Base-by-base conservation (phyloP, 2,888 invertebrate genomes). In the Euproctis similis region DNA sequence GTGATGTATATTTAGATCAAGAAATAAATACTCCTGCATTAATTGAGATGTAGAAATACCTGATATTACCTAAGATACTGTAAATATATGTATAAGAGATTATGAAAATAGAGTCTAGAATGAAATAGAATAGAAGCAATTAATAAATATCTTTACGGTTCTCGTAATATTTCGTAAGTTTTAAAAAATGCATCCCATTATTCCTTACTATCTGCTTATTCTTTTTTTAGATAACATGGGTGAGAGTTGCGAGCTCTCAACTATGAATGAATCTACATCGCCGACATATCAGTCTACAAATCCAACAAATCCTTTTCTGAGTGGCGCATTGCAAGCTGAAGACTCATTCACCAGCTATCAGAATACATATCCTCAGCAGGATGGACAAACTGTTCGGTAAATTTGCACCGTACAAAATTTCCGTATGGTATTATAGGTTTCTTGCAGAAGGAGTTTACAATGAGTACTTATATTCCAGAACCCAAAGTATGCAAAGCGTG, bases 401-500 rank as follows among this genome's bases (percentile, higher is more conserved):
- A 19, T 17, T 4, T n/a, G 4, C 4, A 19, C n/a, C 6, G 3
- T 14, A 14, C 14, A 3, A 14, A 14, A 14, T 14, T 14, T n/a
- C n/a, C n/a, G n/a, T n/a, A n/a, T n/a, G n/a, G n/a, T n/a, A n/a
- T n/a, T n/a, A n/a, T n/a, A n/a, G n/a, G n/a, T n/a, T n/a, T n/a
- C n/a, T n/a, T n/a, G n/a, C n/a, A n/a, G n/a, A n/a, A n/a, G n/a
- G n/a, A n/a, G n/a, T n/a, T n/a, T n/a, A n/a, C n/a, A n/a, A n/a
- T n/a, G n/a, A n/a, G n/a, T n/a, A 1, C 3, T 4, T 6, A 12
- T 24, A 3, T 18, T 68, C 36, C 71, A 78, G 85, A 38, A 87
- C 89, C 51, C 85, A 86, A 52, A 88, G 89, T 59, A 77, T 89
- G 78, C 86, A 86, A 46, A 89, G 88, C 34, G 85, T 85, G 2